These are phyloP conservation scores for Trachelus troglodyta DNA, from an alignment of 2,888 invertebrate genomes.

Conservation along the genomic window DNA sequence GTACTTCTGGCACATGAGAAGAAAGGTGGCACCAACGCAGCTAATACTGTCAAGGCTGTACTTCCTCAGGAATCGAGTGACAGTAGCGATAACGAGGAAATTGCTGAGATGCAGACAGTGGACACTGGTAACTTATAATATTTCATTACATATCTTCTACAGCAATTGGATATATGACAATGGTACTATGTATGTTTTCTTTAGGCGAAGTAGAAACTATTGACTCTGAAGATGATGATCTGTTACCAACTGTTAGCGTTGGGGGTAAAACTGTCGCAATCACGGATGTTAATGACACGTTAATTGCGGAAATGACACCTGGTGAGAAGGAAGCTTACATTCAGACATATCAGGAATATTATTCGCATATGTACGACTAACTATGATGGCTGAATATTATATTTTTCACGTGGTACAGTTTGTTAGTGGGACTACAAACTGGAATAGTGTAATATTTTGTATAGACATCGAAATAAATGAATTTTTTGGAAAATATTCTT, in stretches of 20 bases:
- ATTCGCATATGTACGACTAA: conserved; percentile 88
- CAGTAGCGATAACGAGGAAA: conserved; percentile 85
- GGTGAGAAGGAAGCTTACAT: conserved; percentile 95
- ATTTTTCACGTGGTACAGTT: conserved; percentile 25
- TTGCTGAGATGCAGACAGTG: conserved; percentile 74
- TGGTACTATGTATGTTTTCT: conserved; percentile 35
- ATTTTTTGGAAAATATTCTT: conserved; percentile 25
- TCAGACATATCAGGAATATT: conserved; percentile 92
- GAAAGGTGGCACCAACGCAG: conserved; percentile 72
- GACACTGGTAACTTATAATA: conserved; percentile 70
- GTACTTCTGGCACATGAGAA: conserved; percentile 91
- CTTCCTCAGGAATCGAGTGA: conserved; percentile 73
- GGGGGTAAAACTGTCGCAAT: conserved; percentile 83
- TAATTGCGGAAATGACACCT: conserved; percentile 91
- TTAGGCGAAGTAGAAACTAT: conserved; percentile 78
- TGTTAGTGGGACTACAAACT: conserved; percentile 19
- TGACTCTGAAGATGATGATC: conserved; percentile 82
- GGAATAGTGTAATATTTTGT: conserved; percentile 52
- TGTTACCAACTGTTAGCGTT: conserved; percentile 84
- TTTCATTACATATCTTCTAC: not conserved
- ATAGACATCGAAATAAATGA: conserved; percentile 44
- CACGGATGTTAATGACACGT: conserved; percentile 85
- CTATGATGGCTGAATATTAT: conserved; percentile 21
- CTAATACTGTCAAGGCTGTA: conserved; percentile 74
- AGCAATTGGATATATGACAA: not conserved